These are phyloP conservation scores for Pollenia angustigena DNA, from an alignment of 2,888 invertebrate species.

Conservation along the genomic window DNA sequence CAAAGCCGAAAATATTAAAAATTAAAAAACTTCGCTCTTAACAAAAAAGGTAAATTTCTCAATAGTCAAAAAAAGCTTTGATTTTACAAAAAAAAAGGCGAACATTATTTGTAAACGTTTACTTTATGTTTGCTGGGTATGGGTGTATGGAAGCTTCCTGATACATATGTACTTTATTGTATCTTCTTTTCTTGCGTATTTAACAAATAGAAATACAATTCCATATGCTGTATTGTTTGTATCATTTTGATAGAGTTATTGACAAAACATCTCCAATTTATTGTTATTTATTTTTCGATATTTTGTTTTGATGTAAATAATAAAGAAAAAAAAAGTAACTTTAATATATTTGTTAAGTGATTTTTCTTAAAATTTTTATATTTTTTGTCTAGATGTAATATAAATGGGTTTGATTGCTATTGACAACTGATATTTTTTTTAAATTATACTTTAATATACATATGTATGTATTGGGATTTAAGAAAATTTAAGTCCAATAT, in stretches of 20 bases:
- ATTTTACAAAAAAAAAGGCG: no score
- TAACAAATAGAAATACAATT: conserved; percentile 32
- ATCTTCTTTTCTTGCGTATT: conserved; percentile 10
- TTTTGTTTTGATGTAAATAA: not conserved
- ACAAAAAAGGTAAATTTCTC: no score
- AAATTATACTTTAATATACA: no score
- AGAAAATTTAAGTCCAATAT: no score
- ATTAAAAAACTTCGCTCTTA: no score
- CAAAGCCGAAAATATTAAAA: no score
- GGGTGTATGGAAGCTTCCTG: not conserved
- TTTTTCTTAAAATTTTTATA: not conserved
- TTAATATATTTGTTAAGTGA: conserved; percentile 17
- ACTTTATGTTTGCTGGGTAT: no score
- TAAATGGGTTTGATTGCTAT: not conserved
- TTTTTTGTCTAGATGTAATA: not conserved
- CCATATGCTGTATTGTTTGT: conserved; percentile 17
- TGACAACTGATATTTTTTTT: not conserved
- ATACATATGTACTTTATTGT: conserved; percentile 5
- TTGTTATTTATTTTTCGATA: not conserved
- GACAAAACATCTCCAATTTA: conserved; percentile 19
- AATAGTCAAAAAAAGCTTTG: no score
- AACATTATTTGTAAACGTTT: no score
- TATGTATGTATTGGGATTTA: no score
- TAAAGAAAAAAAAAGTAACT: not conserved
- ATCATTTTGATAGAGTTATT: conserved; percentile 42